Evolutionary conservation across 2,888 invertebrate species (phyloP).

Genomic region (Hydropsyche betteni): DNA sequence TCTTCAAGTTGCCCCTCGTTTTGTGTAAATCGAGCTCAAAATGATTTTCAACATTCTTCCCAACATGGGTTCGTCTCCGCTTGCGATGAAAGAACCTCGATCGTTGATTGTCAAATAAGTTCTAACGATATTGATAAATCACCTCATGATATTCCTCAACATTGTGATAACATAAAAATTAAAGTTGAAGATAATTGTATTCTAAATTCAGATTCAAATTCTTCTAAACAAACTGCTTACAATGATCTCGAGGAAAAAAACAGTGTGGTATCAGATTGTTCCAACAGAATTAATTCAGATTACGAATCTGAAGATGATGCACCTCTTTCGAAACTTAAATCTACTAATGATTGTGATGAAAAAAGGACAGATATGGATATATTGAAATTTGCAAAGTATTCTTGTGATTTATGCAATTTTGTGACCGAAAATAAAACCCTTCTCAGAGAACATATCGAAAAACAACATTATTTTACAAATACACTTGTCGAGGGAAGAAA

Average conservation of each 20-base stretch:
- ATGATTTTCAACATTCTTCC: slow-evolving; percentile 23
- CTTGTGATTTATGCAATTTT: slow-evolving; percentile 31
- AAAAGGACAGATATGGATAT: slow-evolving; percentile 8
- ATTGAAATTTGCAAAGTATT: too few relatives aligned
- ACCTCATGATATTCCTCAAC: background rate
- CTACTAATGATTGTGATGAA: slow-evolving; percentile 6
- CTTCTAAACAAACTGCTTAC: background rate
- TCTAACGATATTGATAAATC: background rate
- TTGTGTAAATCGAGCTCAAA: slow-evolving; percentile 35
- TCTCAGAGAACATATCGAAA: slow-evolving; percentile 42
- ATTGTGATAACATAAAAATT: background rate
- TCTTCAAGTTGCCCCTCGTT: slow-evolving; percentile 42
- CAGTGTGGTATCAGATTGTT: slow-evolving; percentile 14
- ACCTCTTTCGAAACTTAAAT: slow-evolving; percentile 41
- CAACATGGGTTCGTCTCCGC: slow-evolving; percentile 5
- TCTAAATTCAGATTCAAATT: background rate
- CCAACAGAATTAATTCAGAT: slow-evolving; percentile 53
- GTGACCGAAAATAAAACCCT: slow-evolving; percentile 25
- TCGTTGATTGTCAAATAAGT: background rate
- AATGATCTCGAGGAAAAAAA: background rate
- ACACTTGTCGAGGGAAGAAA: slow-evolving; percentile 46
- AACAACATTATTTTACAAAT: slow-evolving; percentile 21
- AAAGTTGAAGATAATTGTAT: background rate
- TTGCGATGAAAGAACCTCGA: background rate
- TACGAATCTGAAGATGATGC: slow-evolving; percentile 48